A percentile compares a stretch with the other conserved stretches of the same genome.
Evolutionary conservation across 2,113 vertebrate genomes (phyloP).

Genomic region (Melanocharis versteri): DNA sequence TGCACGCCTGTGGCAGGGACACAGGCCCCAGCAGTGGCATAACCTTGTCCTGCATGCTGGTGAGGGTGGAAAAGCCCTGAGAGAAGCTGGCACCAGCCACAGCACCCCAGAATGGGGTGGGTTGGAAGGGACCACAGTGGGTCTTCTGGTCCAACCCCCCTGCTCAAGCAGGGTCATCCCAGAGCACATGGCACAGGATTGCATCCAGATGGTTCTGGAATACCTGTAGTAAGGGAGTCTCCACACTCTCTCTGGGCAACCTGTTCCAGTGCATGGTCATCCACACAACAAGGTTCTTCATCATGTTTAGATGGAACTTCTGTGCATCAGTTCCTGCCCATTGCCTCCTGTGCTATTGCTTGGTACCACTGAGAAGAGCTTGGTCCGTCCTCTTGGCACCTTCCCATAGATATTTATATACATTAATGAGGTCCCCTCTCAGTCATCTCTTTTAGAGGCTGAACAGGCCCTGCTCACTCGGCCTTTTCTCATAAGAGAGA

Average conservation of each 20-base stretch:
- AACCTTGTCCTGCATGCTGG: rapidly evolving
- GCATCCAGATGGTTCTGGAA: background rate
- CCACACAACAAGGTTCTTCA: background rate
- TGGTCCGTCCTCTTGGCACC: background rate
- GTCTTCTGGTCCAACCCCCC: background rate
- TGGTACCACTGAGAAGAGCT: background rate
- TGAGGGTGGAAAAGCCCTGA: background rate
- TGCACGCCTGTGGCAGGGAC: background rate
- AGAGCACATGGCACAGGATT: background rate
- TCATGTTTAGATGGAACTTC: background rate
- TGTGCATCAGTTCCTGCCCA: background rate
- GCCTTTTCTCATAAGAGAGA: background rate
- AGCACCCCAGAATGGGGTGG: background rate
- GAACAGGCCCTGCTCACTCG: background rate
- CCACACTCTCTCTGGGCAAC: background rate
- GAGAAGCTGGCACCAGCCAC: background rate
- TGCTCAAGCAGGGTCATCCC: background rate
- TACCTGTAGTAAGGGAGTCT: background rate
- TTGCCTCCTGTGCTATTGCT: background rate
- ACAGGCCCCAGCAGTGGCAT: background rate
- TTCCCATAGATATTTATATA: background rate
- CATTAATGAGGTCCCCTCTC: background rate
- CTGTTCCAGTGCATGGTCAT: background rate
- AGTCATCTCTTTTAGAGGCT: background rate
- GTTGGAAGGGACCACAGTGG: background rate